Conservation (phyloP, 1,140 invertebrate species). For the Ooceraea biroi region DNA sequence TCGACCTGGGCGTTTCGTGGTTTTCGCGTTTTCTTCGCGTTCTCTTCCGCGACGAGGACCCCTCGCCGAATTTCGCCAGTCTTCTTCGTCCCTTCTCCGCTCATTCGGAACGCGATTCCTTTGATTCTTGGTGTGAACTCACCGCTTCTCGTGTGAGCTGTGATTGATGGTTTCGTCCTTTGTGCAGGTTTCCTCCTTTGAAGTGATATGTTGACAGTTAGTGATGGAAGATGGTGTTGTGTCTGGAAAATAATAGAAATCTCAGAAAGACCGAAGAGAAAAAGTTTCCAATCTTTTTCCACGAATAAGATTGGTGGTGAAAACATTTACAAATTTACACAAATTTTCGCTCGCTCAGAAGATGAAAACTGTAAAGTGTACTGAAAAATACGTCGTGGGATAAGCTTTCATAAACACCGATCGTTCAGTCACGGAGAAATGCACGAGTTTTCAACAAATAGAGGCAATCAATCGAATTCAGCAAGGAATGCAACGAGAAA, state of each 20-base stretch:
- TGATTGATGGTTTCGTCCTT: too few relatives aligned
- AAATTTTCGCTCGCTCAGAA: not conserved
- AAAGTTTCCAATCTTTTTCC: not conserved
- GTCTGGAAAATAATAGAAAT: not conserved
- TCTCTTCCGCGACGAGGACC: not conserved
- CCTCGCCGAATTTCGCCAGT: not conserved
- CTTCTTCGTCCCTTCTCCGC: not conserved
- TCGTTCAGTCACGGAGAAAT: not conserved
- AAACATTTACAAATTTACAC: not conserved
- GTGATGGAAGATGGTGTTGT: not conserved
- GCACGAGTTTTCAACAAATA: too few relatives aligned
- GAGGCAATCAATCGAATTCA: too few relatives aligned
- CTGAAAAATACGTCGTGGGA: not conserved
- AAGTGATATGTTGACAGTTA: too few relatives aligned
- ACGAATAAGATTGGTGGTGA: not conserved
- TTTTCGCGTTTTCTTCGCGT: too few relatives aligned
- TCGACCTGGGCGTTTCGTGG: too few relatives aligned
- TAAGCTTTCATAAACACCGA: not conserved
- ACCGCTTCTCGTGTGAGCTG: too few relatives aligned
- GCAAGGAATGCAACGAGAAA: too few relatives aligned
- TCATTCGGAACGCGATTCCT: too few relatives aligned
- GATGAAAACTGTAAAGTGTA: not conserved
- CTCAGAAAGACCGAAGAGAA: not conserved
- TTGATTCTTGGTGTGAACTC: too few relatives aligned
- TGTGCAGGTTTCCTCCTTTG: too few relatives aligned